Evolutionary conservation across 2,888 invertebrate species (phyloP), one percentile per base, ranked within the genome.

Genomic region (Liposcelis brunnea): DNA sequence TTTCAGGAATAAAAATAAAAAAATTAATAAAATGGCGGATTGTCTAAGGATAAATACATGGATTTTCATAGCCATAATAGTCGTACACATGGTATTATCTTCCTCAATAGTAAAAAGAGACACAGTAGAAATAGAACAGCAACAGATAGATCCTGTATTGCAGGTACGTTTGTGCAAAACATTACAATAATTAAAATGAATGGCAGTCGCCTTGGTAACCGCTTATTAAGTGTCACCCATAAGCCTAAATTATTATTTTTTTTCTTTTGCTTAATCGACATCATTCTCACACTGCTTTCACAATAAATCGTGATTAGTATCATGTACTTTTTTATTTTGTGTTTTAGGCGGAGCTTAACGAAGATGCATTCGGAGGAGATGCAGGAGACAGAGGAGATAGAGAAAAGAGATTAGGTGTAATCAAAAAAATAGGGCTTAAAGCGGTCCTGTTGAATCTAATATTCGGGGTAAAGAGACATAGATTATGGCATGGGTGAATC

Each of bases 401-500:
- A 18, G 40, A 40, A 14, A 40, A 40, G 19, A 14, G 40, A 19
- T 21, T 40, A 19, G 40, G 18, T 6, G 19, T 40, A 16, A 40
- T 40, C 19, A 40, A 40, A 40, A 53, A 52, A 5, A 48, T 56
- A 26, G 56, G 56, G 18, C 50, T 56, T 35, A 55, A 55, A 16
- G 55, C 54, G 32, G 46, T 55, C 14, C 46, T 56, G 10, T 49
- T 56, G 35, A 54, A 53, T 40, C 52, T 56, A 33, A 50, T 56
- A 35, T 56, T 55, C 48, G 53, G 54, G 48, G 56, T 56, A 50
- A 26, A 49, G 51, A 51, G 11, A 14, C 15, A 31, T 46, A 31
- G 32, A 11, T 31, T 34, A 26, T 26, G 26, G 26, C 26, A 26
- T 26, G 26, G 26, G 26, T 26, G 8, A 26, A n/a, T n/a, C n/a